Evolutionary conservation across 1,140 invertebrate species (phyloP).

Genomic region (Halictus rubicundus): DNA sequence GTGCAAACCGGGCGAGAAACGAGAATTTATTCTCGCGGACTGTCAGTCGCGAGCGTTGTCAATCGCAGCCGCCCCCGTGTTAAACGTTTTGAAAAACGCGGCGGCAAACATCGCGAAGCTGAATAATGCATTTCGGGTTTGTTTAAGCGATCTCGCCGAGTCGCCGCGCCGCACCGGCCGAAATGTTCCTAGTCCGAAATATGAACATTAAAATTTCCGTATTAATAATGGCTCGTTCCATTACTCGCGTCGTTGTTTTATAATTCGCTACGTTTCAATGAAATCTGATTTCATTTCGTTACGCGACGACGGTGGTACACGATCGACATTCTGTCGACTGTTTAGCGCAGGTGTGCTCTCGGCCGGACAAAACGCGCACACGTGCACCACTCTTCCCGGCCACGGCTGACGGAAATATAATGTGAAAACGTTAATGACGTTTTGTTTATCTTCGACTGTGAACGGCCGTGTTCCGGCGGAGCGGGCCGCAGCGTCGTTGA

Average conservation of each 20-base stretch:
- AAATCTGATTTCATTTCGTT: slow-evolving; percentile 38
- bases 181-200: neutral
- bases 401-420: slow-evolving; percentile 17
- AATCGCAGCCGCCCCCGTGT: no score
- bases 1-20: no score
- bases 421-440: slow-evolving; percentile 20
- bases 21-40: no score
- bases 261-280: slow-evolving; percentile 27
- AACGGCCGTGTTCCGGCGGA: neutral
- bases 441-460: slow-evolving; percentile 8
- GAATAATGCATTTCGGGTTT: no score
- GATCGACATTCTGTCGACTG: slow-evolving; percentile 27
- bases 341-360: slow-evolving; percentile 25
- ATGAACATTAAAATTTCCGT: neutral
- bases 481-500: neutral
- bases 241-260: slow-evolving; percentile 19
- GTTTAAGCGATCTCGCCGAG: no score
- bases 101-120: no score
- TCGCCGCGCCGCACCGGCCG: no score
- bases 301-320: neutral
- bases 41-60: no score
- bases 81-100: no score
- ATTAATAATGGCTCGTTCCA: slow-evolving; percentile 12
- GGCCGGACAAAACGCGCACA: neutral
- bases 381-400: neutral